Percentiles rank a stretch among this genome's conserved stretches.
Evolutionary conservation across 1,140 invertebrate species (phyloP).

Genomic region (Pachyrhynchus sulphureomaculatus): DNA sequence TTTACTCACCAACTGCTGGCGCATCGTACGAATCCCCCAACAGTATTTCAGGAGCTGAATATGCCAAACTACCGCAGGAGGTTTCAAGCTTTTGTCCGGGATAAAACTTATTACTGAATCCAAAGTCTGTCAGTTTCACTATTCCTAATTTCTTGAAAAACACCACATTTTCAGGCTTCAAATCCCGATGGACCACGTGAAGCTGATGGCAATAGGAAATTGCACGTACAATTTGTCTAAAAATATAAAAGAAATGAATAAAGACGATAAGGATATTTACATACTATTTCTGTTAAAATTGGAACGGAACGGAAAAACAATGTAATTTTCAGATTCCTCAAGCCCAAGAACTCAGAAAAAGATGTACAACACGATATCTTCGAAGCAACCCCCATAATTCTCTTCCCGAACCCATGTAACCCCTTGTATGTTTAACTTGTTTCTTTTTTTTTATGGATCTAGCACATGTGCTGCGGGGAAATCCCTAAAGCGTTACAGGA

Average conservation of each 20-base stretch:
- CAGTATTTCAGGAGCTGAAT: constrained; percentile 98
- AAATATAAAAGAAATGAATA: not conserved
- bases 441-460: too few relatives aligned
- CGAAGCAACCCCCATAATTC: too few relatives aligned
- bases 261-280: not conserved
- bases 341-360: too few relatives aligned
- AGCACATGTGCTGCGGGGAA: too few relatives aligned
- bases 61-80: constrained; percentile 98
- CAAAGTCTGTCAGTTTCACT: constrained; percentile 99
- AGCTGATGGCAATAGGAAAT: constrained; percentile 98
- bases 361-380: too few relatives aligned
- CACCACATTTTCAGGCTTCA: constrained; percentile 99
- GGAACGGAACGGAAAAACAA: constrained; percentile 53
- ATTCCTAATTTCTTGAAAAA: constrained; percentile 97
- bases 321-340: too few relatives aligned
- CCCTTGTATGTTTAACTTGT: too few relatives aligned
- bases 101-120: constrained; percentile 96
- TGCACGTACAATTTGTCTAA: constrained; percentile 92
- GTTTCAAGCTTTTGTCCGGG: constrained; percentile 98
- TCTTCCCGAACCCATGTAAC: too few relatives aligned
- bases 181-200: constrained; percentile 90
- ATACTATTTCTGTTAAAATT: too few relatives aligned
- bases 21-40: constrained; percentile 94
- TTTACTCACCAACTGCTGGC: constrained; percentile 81
- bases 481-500: too few relatives aligned